Conservation (phyloP, 30 jellyfish, hydroid and myxozoan species). For the Aurelia aurita region DNA sequence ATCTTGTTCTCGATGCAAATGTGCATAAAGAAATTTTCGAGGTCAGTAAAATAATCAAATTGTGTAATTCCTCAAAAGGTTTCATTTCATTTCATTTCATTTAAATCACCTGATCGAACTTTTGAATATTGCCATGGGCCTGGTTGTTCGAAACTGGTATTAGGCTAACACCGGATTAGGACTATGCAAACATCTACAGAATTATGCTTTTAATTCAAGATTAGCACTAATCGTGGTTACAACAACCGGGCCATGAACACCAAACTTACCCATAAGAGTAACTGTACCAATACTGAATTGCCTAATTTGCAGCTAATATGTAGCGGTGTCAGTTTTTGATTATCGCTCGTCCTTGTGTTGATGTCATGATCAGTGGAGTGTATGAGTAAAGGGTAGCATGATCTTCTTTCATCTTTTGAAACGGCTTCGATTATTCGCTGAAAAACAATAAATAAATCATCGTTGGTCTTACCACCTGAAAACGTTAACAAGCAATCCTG, state of each 20-base stretch:
- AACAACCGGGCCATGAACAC: not conserved
- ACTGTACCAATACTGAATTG: slow-evolving; percentile 78
- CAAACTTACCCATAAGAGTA: slow-evolving; percentile 91
- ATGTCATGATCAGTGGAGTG: slow-evolving; percentile 77
- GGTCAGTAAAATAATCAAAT: no score
- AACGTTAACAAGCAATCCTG: no score
- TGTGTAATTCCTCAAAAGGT: no score
- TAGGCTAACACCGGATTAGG: no score
- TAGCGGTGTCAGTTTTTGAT: slow-evolving; percentile 68
- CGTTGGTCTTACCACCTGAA: no score
- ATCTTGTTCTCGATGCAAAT: no score
- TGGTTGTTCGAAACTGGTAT: not conserved
- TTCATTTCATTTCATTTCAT: no score
- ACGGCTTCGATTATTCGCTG: slow-evolving; percentile 81
- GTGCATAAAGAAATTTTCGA: no score
- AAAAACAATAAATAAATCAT: not conserved
- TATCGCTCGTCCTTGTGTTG: slow-evolving; percentile 62
- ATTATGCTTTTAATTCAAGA: no score
- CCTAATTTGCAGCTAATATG: slow-evolving; percentile 90
- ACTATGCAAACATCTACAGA: no score
- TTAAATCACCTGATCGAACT: no score
- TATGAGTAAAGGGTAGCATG: slow-evolving; percentile 73
- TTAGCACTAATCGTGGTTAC: not conserved
- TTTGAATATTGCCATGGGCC: no score
- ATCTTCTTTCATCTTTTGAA: slow-evolving; percentile 50